phyloP scores from a whole-genome alignment of 2,888 invertebrate genomes.

The Tridacna gigas region DNA sequence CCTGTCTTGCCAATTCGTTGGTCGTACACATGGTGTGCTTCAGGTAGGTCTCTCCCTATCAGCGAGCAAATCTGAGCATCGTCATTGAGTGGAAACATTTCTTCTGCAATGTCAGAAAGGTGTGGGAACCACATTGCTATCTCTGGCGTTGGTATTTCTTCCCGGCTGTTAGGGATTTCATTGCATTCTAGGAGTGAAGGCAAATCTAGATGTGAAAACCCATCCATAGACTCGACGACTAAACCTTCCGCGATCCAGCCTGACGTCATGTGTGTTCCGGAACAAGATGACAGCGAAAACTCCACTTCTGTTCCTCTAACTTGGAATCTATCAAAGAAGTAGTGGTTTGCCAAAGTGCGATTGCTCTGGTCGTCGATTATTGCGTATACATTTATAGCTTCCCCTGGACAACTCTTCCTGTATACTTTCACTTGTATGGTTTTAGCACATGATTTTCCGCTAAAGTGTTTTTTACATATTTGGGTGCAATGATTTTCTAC shows the following conservation, averaged over 20 bases:
- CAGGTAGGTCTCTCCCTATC: slow-evolving; percentile 19
- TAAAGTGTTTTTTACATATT: no score
- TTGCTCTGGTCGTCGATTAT: background rate
- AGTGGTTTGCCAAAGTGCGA: background rate
- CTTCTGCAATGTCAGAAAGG: background rate
- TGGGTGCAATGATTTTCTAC: no score
- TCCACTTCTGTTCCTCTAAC: background rate
- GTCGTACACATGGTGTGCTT: background rate
- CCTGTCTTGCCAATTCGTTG: background rate
- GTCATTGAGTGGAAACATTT: background rate
- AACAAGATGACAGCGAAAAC: background rate
- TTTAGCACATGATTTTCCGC: no score
- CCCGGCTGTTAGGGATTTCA: background rate
- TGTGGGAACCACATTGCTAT: background rate
- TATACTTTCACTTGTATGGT: no score
- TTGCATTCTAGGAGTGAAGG: background rate
- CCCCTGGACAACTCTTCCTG: no score
- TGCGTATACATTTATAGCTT: slow-evolving; percentile 36
- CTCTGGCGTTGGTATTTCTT: background rate
- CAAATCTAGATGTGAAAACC: background rate
- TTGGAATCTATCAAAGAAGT: background rate
- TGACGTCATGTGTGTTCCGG: background rate
- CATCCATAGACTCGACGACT: background rate
- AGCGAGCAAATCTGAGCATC: slow-evolving; percentile 3
- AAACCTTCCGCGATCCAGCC: background rate